Conservation (phyloP, 2,888 invertebrate species). For the Idaea dimidiata region DNA sequence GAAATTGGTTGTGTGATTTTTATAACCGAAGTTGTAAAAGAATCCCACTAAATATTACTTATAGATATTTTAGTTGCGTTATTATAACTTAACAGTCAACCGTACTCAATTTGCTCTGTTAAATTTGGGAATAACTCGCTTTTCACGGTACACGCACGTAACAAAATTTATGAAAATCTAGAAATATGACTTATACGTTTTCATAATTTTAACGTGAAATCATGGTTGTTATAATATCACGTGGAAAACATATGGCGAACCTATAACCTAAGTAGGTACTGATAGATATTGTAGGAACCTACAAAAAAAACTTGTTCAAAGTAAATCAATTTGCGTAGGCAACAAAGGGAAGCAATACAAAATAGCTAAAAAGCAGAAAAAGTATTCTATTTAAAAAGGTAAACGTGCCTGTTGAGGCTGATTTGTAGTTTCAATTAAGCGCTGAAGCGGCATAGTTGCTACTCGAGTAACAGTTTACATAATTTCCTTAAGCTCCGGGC, state of each 20-base stretch:
- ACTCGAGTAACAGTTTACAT: neutral
- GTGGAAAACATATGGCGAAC: too few relatives aligned
- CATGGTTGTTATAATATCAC: too few relatives aligned
- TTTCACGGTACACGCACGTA: too few relatives aligned
- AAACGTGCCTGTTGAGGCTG: neutral
- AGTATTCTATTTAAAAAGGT: neutral
- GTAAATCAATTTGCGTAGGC: neutral
- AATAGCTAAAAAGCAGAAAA: neutral
- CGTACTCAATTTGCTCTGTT: too few relatives aligned
- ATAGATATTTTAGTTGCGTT: neutral
- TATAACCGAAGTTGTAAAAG: neutral
- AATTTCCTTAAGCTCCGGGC: neutral
- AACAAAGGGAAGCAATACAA: neutral
- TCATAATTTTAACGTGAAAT: too few relatives aligned
- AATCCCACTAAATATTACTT: neutral
- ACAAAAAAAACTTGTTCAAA: neutral
- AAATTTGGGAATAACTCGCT: too few relatives aligned
- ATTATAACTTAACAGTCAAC: too few relatives aligned
- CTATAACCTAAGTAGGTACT: too few relatives aligned
- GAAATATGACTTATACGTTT: too few relatives aligned
- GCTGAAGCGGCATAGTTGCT: neutral
- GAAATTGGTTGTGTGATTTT: neutral
- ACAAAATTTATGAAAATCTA: too few relatives aligned
- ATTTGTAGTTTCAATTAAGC: slow-evolving; percentile 1
- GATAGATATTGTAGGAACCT: too few relatives aligned